Percentiles rank a stretch among this genome's conserved stretches.
Conservation (phyloP, 2,888 invertebrate species). For the Lepidocyrtinus sp. region DNA sequence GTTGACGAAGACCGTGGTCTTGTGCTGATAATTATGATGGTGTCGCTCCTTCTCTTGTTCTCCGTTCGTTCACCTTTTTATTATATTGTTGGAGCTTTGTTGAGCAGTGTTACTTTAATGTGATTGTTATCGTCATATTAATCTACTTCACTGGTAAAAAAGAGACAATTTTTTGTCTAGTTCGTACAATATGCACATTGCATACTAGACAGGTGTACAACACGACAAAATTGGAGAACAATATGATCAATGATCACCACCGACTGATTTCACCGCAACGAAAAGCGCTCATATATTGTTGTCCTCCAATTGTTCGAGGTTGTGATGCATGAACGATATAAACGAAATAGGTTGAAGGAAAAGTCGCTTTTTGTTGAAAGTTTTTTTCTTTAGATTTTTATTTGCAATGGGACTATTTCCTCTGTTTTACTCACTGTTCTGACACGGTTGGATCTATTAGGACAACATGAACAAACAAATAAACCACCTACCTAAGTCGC, state of each 20-base stretch:
- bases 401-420: constrained; percentile 12
- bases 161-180: too few relatives aligned
- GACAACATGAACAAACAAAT: too few relatives aligned
- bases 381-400: background rate
- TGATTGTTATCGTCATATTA: background rate
- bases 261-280: background rate
- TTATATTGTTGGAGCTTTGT: background rate
- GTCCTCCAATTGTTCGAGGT: background rate
- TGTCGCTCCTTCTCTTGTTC: background rate
- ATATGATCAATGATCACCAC: background rate
- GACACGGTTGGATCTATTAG: too few relatives aligned
- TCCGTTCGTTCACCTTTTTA: background rate
- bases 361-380: too few relatives aligned
- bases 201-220: too few relatives aligned
- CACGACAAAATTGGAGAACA: background rate
- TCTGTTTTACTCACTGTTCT: background rate
- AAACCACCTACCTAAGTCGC: too few relatives aligned
- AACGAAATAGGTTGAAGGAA: background rate
- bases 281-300: background rate
- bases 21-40: background rate
- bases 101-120: background rate
- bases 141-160: background rate
- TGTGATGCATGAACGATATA: background rate
- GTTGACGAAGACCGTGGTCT: background rate
- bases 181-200: too few relatives aligned